Conservation (phyloP, 2,888 invertebrate genomes). For the Spodoptera littoralis region DNA sequence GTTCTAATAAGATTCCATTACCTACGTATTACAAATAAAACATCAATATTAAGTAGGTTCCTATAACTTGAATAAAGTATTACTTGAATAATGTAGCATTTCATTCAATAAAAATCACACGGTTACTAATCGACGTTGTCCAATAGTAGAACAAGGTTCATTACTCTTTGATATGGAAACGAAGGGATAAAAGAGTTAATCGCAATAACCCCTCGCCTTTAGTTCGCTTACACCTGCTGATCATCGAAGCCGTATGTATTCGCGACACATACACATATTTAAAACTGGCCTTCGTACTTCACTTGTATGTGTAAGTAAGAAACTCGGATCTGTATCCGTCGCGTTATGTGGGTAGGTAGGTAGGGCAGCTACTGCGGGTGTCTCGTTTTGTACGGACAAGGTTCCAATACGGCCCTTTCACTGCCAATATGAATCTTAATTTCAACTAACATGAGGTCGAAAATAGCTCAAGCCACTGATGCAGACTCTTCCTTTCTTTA, state of each 20-base stretch:
- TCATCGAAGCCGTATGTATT: slow-evolving; percentile 88
- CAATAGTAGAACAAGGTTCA: slow-evolving; percentile 87
- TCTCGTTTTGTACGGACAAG: slow-evolving; percentile 80
- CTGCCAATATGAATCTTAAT: slow-evolving; percentile 85
- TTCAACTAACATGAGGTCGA: slow-evolving; percentile 71
- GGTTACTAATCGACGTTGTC: slow-evolving; percentile 81
- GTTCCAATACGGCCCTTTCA: slow-evolving; percentile 79
- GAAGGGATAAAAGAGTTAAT: slow-evolving; percentile 89
- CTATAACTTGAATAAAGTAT: slow-evolving; percentile 1
- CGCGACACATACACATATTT: slow-evolving; percentile 84
- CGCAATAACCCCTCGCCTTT: slow-evolving; percentile 88
- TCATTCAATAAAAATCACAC: slow-evolving; percentile 74
- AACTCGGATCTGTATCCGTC: slow-evolving; percentile 88
- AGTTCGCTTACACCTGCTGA: slow-evolving; percentile 88
- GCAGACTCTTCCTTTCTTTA: slow-evolving; percentile 77
- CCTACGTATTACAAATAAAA: neutral
- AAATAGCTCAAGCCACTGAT: slow-evolving; percentile 71
- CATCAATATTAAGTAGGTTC: neutral
- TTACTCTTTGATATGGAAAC: slow-evolving; percentile 89
- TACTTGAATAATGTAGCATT: slow-evolving; percentile 8
- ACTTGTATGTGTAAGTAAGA: slow-evolving; percentile 85
- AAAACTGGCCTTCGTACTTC: slow-evolving; percentile 86
- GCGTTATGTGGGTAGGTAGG: slow-evolving; percentile 86
- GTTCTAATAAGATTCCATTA: slow-evolving; percentile 16
- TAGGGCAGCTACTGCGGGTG: slow-evolving; percentile 86